Conservation (phyloP, 2,797 vertebrate species). For the Oreonectes daqikongensis region DNA sequence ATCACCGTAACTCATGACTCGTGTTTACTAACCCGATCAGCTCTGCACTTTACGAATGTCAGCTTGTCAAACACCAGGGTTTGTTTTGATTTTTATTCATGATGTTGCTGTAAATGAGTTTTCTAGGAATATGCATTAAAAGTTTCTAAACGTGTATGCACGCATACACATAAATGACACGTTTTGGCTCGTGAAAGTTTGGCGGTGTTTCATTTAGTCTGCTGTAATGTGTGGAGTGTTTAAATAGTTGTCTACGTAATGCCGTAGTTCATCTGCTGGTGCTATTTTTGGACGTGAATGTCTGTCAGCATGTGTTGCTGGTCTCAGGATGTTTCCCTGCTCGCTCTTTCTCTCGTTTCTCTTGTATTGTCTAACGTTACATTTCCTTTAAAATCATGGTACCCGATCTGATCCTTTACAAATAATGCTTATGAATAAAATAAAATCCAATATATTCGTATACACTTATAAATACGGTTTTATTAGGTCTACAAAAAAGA, state of each 20-base stretch:
- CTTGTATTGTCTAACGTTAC: not conserved
- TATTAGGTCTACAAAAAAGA: too few relatives aligned
- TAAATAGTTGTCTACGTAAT: conserved; percentile 26
- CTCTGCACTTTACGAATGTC: not conserved
- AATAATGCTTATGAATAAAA: too few relatives aligned
- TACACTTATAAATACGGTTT: too few relatives aligned
- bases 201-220: not conserved
- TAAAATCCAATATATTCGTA: too few relatives aligned
- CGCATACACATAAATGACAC: not conserved
- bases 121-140: not conserved
- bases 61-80: not conserved
- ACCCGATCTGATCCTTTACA: not conserved
- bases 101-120: too few relatives aligned
- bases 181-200: not conserved
- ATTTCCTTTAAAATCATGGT: too few relatives aligned
- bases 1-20: conserved; percentile 18
- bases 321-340: conserved; percentile 10
- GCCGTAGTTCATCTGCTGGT: conserved; percentile 21
- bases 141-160: not conserved
- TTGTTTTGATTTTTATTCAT: not conserved
- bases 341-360: not conserved
- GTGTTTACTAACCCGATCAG: conserved; percentile 15
- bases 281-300: conserved; percentile 46
- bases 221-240: conserved; percentile 1
- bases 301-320: not conserved